Base-by-base conservation (phyloP, 2,888 invertebrate genomes). In the Calliopum simillimum region DNA sequence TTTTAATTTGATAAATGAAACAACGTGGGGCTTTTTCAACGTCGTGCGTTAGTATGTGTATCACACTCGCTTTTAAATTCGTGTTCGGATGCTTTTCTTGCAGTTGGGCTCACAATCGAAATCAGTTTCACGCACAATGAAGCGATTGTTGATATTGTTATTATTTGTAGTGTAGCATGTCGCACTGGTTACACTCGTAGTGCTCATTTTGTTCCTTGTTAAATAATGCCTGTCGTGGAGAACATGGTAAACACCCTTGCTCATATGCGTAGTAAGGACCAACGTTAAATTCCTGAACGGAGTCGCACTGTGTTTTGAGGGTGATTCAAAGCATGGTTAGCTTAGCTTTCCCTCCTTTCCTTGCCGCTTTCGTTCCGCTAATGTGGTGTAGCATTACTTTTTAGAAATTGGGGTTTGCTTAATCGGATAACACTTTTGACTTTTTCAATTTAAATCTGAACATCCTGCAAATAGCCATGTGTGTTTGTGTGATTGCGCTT, bases 61-160 rank as follows among this genome's bases (percentile, higher is more conserved):
- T 62, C 49, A 58, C 55, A 80, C 78, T 80, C 68, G 75, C 78
- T 21, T 78, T 79, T 61, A 14, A 61, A 44, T 41, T 61, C 61
- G 61, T 14, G 23, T 55, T 21, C 53, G 53, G 19, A 16, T 61
- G 61, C 16, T 19, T 44, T 19, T 61, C 19, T 55, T 16, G 19
- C 13, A 13, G 44, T 41, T 44, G 43, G 59, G 47, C 33, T 49
- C 49, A 33, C 47, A 67, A 67, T 67, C 49, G 8, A 8, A 33
- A 33, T 33, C 33, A 70, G 61, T 63, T 68, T 68, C 59, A 67
- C 72, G 68, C 71, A 69, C 68, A 71, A 68, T 71, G 69, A 76
- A 73, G 73, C 72, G 73, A 72, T 75, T 75, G 74, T 74, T 75
- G 73, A 74, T 74, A 69, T 71, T 74, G 63, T 71, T 68, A 71